Conservation (phyloP, 2,113 vertebrate genomes). For the Limnothrissa miodon region DNA sequence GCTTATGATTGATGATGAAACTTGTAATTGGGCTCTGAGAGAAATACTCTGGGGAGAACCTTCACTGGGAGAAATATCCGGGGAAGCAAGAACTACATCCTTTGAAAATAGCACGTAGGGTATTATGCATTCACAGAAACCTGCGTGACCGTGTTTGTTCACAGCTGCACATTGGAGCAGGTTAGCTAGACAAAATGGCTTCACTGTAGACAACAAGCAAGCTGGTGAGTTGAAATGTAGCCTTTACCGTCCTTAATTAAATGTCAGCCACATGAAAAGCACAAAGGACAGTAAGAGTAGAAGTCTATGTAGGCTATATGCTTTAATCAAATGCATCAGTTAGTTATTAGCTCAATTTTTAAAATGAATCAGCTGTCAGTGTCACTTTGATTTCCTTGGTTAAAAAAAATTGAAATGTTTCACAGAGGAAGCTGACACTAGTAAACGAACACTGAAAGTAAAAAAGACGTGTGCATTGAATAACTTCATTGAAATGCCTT, state of each 20-base stretch:
- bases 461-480: neutral
- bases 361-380: neutral
- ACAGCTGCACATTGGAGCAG: conserved; percentile 16
- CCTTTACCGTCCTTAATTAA: neutral
- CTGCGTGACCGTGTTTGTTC: conserved; percentile 20
- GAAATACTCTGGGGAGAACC: conserved; percentile 81
- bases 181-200: conserved; percentile 5
- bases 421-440: neutral
- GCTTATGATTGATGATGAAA: conserved; percentile 99
- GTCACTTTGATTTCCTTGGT: neutral
- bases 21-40: conserved; percentile 96
- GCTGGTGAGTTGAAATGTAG: neutral
- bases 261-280: neutral
- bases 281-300: neutral
- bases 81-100: conserved; percentile 73
- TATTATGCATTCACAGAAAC: conserved; percentile 18
- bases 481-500: neutral
- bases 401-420: neutral
- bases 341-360: neutral
- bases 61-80: conserved; percentile 81
- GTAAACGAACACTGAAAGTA: neutral
- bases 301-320: neutral
- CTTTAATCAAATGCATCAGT: neutral
- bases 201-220: neutral
- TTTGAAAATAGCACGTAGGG: conserved; percentile 57